Evolutionary conservation across 2,113 vertebrate species (phyloP), one percentile per base, ranked within the genome.

Genomic region (Carollia perspicillata): DNA sequence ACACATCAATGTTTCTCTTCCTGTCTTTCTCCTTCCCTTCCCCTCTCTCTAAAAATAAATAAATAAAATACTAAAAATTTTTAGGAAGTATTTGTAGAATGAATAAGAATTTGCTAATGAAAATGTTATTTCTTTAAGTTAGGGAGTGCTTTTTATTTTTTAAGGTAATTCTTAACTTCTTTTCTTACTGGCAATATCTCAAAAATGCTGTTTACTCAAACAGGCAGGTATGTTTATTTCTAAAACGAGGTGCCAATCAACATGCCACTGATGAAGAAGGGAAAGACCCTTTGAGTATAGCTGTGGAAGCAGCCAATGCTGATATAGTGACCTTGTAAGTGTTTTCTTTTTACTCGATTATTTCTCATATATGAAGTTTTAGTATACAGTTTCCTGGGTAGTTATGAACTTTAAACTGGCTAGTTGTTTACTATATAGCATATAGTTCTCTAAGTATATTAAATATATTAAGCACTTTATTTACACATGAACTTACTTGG

Each of bases 321-420:
- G 99, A 99, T 89, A 99, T 99, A 9, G 99, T 99, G 91, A 99
- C 99, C 0, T 95, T 99, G 99, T 99, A 97, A 99, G 99, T 99
- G 17, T 72, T 17, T 72, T 5, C 0, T 89, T 96, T 66, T 71
- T 11, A 7, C 63, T 89, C 69, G 22, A 22, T 35, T 89, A 30
- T 74, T 96, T 89, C 5, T 40, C 9, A 37, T 55, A 16, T 4
- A 66, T 8, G 47, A 5, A 10, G 35, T 81, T 37, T 55, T 79
- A 79, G 35, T 26, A 11, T 42, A 17, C 30, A 40, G 44, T 74
- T 72, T 89, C 35, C 8, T 83, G 60, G 37, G 51, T 60, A 37
- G 44, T 5, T 58, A 2, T 72, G 47, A 91, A 63, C 22, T 91
- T 83, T 40, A 85, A 78, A 69, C 26, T 86, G 35, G 9, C 66